Percentiles rank a stretch among this genome's conserved stretches.
These are phyloP conservation scores for Lutraria rhynchaena DNA, from an alignment of 1,140 invertebrate species.

Conservation along the genomic window DNA sequence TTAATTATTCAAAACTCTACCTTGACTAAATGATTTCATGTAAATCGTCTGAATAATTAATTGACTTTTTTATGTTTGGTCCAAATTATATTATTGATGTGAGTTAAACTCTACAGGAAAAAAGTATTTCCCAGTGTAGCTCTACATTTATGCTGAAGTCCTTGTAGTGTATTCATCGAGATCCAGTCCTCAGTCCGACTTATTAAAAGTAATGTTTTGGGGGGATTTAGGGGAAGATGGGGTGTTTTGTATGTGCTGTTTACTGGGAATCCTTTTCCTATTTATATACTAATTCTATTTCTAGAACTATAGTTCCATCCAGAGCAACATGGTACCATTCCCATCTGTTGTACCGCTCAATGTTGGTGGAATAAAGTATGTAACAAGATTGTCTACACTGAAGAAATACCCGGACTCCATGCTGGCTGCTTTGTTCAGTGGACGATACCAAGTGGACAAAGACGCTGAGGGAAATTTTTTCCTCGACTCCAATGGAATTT, in stretches of 20 bases:
- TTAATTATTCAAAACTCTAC: too few species aligned
- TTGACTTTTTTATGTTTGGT: too few species aligned
- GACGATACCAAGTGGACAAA: conserved; percentile 77
- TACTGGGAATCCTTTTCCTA: too few species aligned
- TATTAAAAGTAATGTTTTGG: too few species aligned
- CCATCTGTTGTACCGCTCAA: conserved; percentile 77
- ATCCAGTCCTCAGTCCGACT: too few species aligned
- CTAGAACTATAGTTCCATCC: conserved; percentile 32
- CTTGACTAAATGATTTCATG: too few species aligned
- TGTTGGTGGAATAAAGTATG: conserved; percentile 79
- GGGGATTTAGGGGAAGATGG: neutral
- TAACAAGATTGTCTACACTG: conserved; percentile 78
- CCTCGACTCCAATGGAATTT: conserved; percentile 75
- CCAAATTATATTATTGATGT: too few species aligned
- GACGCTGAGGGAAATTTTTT: conserved; percentile 80
- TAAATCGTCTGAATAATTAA: too few species aligned
- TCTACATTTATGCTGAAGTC: too few species aligned
- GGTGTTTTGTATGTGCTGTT: neutral
- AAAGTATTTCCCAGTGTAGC: too few species aligned
- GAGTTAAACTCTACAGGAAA: too few species aligned
- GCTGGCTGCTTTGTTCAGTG: conserved; percentile 81
- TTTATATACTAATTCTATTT: conserved; percentile 14
- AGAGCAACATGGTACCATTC: conserved; percentile 56
- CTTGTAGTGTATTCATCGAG: too few species aligned
- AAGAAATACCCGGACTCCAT: conserved; percentile 80